Evolutionary conservation across 2,888 invertebrate species (phyloP).

Genomic region (Rhaphigaster nebulosa): DNA sequence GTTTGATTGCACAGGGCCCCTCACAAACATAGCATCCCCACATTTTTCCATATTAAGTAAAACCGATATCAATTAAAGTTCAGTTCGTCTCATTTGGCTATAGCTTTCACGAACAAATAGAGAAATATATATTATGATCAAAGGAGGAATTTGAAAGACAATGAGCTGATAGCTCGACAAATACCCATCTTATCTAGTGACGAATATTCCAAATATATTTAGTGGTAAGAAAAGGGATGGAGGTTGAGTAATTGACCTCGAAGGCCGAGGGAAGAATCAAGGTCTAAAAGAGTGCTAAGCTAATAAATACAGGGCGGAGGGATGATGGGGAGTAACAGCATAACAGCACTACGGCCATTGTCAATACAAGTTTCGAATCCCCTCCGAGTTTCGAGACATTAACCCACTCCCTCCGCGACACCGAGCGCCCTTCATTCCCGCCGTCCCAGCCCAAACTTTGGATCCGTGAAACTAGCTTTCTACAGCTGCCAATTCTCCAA

Average conservation of each 20-base stretch:
- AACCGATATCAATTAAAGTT: no score
- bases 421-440: neutral
- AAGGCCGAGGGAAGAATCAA: neutral
- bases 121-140: no score
- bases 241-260: neutral
- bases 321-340: neutral
- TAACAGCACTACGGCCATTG: neutral
- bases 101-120: no score
- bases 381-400: neutral
- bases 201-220: neutral
- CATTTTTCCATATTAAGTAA: no score
- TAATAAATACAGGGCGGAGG: neutral
- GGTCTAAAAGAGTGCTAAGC: neutral
- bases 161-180: no score
- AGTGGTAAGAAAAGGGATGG: neutral
- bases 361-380: neutral
- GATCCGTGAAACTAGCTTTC: neutral
- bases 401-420: neutral
- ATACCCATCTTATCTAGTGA: neutral
- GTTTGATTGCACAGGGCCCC: no score
- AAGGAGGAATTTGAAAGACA: no score
- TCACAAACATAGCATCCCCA: no score
- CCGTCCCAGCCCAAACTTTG: neutral
- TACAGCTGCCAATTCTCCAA: neutral
- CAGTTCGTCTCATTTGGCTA: no score